A percentile compares a stretch with the other conserved stretches of the same genome.
Conservation (phyloP, 2,888 invertebrate genomes). For the Dasypolia templi region DNA sequence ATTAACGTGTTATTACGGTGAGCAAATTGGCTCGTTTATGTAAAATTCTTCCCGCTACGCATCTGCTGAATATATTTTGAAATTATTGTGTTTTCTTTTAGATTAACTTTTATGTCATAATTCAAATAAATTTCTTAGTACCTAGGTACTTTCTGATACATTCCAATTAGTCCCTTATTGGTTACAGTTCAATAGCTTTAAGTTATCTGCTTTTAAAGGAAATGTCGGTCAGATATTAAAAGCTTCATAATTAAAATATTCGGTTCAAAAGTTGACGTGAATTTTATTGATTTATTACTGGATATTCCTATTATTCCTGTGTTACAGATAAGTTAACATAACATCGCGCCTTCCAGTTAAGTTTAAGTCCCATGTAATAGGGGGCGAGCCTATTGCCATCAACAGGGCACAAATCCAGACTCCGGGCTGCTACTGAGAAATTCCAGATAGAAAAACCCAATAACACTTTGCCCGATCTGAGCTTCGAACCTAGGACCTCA, state of each 20-base stretch:
- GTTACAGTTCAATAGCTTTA: not conserved
- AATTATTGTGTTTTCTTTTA: conserved; percentile 49
- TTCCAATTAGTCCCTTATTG: not conserved
- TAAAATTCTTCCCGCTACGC: conserved; percentile 74
- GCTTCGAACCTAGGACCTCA: too few relatives aligned
- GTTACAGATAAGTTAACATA: too few relatives aligned
- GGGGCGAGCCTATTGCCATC: too few relatives aligned
- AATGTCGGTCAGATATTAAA: not conserved
- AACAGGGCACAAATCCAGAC: too few relatives aligned
- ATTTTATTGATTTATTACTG: not conserved
- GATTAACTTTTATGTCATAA: conserved; percentile 40
- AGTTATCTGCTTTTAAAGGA: not conserved
- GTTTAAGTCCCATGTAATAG: too few relatives aligned
- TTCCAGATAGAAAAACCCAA: too few relatives aligned
- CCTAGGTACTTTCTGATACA: not conserved
- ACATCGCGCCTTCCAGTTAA: too few relatives aligned
- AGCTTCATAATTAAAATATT: not conserved
- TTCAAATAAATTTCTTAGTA: conserved; percentile 1
- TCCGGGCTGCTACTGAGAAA: too few relatives aligned
- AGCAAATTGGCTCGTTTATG: conserved; percentile 84
- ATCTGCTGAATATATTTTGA: conserved; percentile 62
- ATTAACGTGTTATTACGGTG: conserved; percentile 78
- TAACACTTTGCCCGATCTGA: too few relatives aligned
- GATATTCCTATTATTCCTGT: not conserved
- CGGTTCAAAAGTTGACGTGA: not conserved